Evolutionary conservation across 2,888 invertebrate genomes (phyloP), one percentile per base, ranked within the genome.

Genomic region (Masnerella sp.): DNA sequence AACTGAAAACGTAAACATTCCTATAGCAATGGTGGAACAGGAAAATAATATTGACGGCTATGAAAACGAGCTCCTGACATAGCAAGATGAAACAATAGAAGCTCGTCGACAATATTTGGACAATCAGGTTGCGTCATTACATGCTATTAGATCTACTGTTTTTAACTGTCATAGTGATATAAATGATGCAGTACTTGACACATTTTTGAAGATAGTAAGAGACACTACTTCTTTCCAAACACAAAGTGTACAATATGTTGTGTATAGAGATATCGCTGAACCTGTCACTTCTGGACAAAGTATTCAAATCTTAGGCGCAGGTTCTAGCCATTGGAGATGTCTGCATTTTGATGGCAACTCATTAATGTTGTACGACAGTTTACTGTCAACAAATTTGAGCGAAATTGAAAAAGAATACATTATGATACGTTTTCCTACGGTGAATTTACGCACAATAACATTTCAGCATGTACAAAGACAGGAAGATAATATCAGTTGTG

Each of bases 391-490:
- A 5, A 20, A 15, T 14, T 38, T 52, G 15, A 38, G 25, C 38
- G 4, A 1, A 7, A 22, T 38, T 11, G 52, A 52, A 25, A 2
- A 52, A 12, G 52, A 52, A 22, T 52, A 52, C 9, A 52, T 52
- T 15, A 42, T 1, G 0, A 20, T 20, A 2, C 42, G 42, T 11
- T 42, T 42, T 42, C 42, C 42, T 3, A 20, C 7, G 1, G 11
- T 42, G 1, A 11, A 42, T 5, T 2, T 42, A 20, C 2, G 11
- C 22, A 22, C 18, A 3, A 15, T 42, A 2, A 42, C 11, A 20
- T 20, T 20, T 11, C 20, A 42, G 22, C 9, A 8, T n/a, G 42
- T 20, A 11, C 42, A 42, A 20, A n/a, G 22, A 20, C 18, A 42
- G 11, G 5, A 18, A 11, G 42, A 42, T n/a, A 2, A n/a, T 11